Evolutionary conservation across 2,113 vertebrate genomes (phyloP).

Genomic region (Phyllostomus discolor): DNA sequence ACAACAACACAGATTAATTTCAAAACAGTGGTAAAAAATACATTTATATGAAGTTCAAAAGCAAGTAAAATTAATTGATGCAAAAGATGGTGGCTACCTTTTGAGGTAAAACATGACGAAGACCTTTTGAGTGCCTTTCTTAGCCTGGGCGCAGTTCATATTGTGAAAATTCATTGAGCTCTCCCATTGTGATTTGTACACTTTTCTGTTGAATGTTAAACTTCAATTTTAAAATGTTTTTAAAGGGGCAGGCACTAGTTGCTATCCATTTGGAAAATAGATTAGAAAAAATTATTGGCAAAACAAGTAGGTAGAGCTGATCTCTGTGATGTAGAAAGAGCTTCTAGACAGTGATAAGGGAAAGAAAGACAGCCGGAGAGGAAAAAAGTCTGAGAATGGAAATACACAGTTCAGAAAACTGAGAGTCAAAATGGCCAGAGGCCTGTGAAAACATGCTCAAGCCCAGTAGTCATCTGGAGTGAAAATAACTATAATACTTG

Average conservation of each 20-base stretch:
- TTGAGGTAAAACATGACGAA: neutral
- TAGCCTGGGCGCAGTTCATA: neutral
- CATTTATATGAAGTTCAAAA: neutral
- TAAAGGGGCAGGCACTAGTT: neutral
- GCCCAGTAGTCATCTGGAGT: neutral
- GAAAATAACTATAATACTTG: neutral
- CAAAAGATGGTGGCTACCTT: neutral
- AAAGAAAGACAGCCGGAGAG: neutral
- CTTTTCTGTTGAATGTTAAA: neutral
- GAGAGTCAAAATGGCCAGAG: neutral
- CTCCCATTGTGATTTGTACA: neutral
- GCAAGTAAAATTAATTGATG: neutral
- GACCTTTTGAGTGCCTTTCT: neutral
- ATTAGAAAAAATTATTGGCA: neutral
- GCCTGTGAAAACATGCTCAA: neutral
- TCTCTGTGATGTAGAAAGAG: neutral
- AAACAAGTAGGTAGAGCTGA: neutral
- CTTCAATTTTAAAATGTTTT: neutral
- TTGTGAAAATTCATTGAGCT: neutral
- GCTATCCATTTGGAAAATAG: neutral
- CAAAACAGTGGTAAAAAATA: neutral
- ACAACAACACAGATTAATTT: neutral
- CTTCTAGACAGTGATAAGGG: neutral
- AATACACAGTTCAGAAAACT: neutral
- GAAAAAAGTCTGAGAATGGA: neutral